These are phyloP conservation scores for Morinoia aosen DNA, from an alignment of 2,888 invertebrate species.

Conservation along the genomic window DNA sequence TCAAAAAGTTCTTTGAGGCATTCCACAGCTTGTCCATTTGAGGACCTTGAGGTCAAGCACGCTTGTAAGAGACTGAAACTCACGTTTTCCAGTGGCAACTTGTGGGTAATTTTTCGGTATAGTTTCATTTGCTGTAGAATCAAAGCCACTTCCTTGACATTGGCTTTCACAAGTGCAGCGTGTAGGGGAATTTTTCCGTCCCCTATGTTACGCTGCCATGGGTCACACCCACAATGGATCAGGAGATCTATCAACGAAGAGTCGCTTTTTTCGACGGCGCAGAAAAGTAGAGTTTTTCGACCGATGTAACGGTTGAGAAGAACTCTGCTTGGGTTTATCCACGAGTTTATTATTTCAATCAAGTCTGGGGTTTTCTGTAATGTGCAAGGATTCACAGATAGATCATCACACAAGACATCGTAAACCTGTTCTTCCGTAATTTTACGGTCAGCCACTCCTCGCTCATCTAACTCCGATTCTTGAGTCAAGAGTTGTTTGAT, in stretches of 20 bases:
- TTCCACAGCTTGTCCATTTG: background rate
- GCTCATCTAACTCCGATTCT: background rate
- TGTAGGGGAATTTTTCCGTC: background rate
- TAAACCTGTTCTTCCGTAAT: background rate
- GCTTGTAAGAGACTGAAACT: background rate
- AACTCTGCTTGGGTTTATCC: background rate
- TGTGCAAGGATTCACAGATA: background rate
- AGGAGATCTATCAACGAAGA: background rate
- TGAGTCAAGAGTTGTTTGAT: background rate
- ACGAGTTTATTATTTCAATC: background rate
- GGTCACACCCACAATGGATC: background rate
- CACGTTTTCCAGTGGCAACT: background rate
- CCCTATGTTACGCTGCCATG: background rate
- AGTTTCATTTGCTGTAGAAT: constrained; percentile 16
- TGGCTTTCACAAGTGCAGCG: constrained; percentile 10
- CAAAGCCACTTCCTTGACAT: background rate
- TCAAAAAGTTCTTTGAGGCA: background rate
- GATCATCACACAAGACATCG: background rate
- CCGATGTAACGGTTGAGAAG: background rate
- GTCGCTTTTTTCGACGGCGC: background rate
- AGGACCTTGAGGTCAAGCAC: background rate
- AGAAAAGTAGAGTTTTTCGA: constrained; percentile 17
- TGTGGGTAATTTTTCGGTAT: background rate
- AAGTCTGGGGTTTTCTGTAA: background rate
- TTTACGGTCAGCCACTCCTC: background rate